Base-by-base conservation (phyloP, 1,140 invertebrate species). In the Ylistrum balloti region DNA sequence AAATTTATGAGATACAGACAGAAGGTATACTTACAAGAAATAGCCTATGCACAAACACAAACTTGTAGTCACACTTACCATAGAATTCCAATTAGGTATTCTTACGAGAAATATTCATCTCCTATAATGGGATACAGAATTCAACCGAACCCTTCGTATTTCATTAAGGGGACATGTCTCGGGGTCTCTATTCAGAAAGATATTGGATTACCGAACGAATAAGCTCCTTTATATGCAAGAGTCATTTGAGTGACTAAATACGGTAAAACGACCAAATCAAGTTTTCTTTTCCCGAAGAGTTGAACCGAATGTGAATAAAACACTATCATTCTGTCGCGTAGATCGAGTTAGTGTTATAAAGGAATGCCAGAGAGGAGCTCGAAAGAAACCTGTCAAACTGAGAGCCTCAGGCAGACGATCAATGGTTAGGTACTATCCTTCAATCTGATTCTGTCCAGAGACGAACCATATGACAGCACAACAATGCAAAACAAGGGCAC, bases 211-310 rank as follows among this genome's bases (percentile, higher is more conserved):
- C n/a, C n/a, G 7, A 7, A 28, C 56, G 56, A 74, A 28, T 28
- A 74, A 74, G 2, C n/a, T 74, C n/a, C 17, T 74, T 74, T 74
- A n/a, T 28, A 74, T 74, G 28, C 56, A 74, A 74, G 56, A 74
- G 56, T 74, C 56, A 74, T n/a, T 74, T 74, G 56, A 74, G 56
- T 74, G 56, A 28, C 22, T 74, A 74, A 74, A 74, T 28, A 74
- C 56, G 56, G 56, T n/a, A 74, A 74, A 74, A n/a, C n/a, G 56
- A 28, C 56, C 56, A 74, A 74, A 74, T 74, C 56, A 74, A 28
- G 56, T 74, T 74, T 45, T 74, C 56, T 74, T 74, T n/a, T 74
- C n/a, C 22, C 56, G 56, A 7, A 74, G 15, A 74, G 56, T 74
- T 74, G 5, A 5, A 74, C 56, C 5, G n/a, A 17, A 17, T 74